phyloP scores from a whole-genome alignment of 2,888 invertebrate genomes.

The Drosophila affinis region DNA sequence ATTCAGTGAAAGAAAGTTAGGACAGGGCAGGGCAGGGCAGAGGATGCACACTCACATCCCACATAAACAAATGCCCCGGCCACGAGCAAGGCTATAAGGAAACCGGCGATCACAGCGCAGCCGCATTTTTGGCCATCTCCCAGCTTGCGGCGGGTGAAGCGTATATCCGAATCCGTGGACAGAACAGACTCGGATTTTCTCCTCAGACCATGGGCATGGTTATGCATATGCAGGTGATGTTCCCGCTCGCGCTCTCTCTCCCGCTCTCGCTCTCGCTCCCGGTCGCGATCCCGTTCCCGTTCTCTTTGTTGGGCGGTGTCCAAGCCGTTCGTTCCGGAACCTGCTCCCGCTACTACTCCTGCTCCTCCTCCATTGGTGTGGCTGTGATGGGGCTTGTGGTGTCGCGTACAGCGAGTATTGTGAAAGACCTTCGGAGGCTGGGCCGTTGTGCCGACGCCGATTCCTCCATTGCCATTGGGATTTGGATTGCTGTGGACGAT shows the following conservation, averaged over 20 bases:
- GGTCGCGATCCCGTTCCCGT: conserved; percentile 42
- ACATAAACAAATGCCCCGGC: conserved; percentile 87
- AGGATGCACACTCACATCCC: conserved; percentile 85
- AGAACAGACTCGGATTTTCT: conserved; percentile 90
- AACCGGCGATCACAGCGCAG: conserved; percentile 93
- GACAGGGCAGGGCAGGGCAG: too few relatives aligned
- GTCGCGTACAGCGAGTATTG: conserved; percentile 82
- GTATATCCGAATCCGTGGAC: conserved; percentile 94
- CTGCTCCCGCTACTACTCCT: conserved; percentile 1
- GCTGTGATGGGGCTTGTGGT: conserved; percentile 80
- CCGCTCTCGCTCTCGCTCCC: conserved; percentile 26
- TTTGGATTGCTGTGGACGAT: conserved; percentile 74
- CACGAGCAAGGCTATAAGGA: conserved; percentile 91
- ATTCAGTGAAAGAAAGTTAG: neutral
- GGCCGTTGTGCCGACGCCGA: conserved; percentile 26
- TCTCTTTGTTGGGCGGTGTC: conserved; percentile 29
- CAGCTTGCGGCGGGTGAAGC: conserved; percentile 93
- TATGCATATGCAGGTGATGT: conserved; percentile 66
- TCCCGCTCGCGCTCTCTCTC: conserved; percentile 45
- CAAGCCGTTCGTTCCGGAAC: conserved; percentile 20
- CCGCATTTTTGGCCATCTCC: conserved; percentile 94
- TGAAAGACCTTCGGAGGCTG: conserved; percentile 80
- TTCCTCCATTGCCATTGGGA: conserved; percentile 49
- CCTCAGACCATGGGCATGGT: conserved; percentile 67
- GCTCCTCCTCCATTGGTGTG: conserved; percentile 54